Evolutionary conservation across 2,113 vertebrate genomes (phyloP).

Genomic region (Misgurnus mizolepis): DNA sequence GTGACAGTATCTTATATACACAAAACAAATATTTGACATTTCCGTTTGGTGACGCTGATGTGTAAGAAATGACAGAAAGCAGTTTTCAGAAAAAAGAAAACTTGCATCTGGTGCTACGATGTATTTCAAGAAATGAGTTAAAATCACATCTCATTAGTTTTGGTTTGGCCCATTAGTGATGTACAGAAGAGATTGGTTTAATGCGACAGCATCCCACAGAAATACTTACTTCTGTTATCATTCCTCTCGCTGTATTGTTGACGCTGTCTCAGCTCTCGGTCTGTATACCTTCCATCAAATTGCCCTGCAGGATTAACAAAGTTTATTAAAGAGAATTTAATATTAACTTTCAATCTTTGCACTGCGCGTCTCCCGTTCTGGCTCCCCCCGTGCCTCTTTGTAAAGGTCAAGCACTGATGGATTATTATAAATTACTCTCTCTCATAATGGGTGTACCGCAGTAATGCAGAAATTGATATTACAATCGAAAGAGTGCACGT

Average conservation of each 20-base stretch:
- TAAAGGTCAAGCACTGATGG: constrained; percentile 41
- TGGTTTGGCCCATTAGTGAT: background rate
- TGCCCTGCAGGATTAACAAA: background rate
- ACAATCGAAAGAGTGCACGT: background rate
- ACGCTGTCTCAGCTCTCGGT: background rate
- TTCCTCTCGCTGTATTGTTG: background rate
- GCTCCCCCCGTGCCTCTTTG: background rate
- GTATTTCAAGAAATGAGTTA: background rate
- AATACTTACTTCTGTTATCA: background rate
- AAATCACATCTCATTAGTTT: constrained; percentile 9
- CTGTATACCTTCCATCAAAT: background rate
- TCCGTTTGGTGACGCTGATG: no score
- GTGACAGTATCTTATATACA: no score
- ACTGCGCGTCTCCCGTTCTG: background rate
- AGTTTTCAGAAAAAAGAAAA: background rate
- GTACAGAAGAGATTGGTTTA: background rate
- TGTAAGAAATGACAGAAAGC: no score
- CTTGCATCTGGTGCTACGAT: background rate
- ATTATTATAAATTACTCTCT: constrained; percentile 31
- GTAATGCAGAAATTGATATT: constrained; percentile 33
- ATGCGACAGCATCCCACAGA: background rate
- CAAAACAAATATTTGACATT: no score
- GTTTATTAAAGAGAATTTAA: constrained; percentile 12
- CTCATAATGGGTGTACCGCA: constrained; percentile 10
- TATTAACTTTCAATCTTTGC: background rate